phyloP scores from a whole-genome alignment of 1,140 invertebrate genomes.

The Drosophila erecta region DNA sequence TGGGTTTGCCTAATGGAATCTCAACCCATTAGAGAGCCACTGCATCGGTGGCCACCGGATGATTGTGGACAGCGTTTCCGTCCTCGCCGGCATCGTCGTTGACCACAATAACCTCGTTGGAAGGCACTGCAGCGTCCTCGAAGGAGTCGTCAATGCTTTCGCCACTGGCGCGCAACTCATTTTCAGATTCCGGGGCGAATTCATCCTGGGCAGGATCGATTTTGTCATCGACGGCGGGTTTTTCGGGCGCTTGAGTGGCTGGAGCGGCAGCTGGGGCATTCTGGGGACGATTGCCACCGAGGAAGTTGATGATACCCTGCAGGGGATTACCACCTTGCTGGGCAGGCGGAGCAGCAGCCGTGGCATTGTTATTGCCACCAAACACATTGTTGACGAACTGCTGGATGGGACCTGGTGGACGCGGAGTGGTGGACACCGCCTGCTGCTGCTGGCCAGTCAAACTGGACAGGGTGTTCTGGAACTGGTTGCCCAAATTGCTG shows the following conservation, averaged over 20 bases:
- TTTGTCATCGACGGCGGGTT: slow-evolving; percentile 62
- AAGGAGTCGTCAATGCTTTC: slow-evolving; percentile 69
- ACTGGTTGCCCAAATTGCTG: slow-evolving; percentile 74
- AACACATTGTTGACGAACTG: slow-evolving; percentile 75
- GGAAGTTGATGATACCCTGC: slow-evolving; percentile 65
- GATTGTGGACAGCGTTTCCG: slow-evolving; percentile 15
- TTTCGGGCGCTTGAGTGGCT: slow-evolving; percentile 27
- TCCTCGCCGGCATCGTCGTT: slow-evolving; percentile 64
- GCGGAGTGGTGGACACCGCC: slow-evolving; percentile 61
- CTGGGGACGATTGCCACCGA: slow-evolving; percentile 77
- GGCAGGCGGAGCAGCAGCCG: slow-evolving; percentile 30
- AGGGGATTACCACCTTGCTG: slow-evolving; percentile 57
- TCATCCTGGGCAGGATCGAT: slow-evolving; percentile 54
- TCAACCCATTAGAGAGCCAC: slow-evolving; percentile 40
- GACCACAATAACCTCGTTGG: slow-evolving; percentile 75
- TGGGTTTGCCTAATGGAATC: not conserved
- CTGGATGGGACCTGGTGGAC: slow-evolving; percentile 77
- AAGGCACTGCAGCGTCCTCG: slow-evolving; percentile 65
- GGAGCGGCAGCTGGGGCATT: slow-evolving; percentile 39
- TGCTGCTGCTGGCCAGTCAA: slow-evolving; percentile 49
- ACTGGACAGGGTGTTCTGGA: slow-evolving; percentile 74
- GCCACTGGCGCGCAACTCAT: slow-evolving; percentile 73
- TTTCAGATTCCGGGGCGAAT: slow-evolving; percentile 45
- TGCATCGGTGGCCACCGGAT: slow-evolving; percentile 20
- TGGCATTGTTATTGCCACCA: slow-evolving; percentile 59